phyloP scores from a whole-genome alignment of 2,113 vertebrate genomes.

The Neolamprologus variostigma region DNA sequence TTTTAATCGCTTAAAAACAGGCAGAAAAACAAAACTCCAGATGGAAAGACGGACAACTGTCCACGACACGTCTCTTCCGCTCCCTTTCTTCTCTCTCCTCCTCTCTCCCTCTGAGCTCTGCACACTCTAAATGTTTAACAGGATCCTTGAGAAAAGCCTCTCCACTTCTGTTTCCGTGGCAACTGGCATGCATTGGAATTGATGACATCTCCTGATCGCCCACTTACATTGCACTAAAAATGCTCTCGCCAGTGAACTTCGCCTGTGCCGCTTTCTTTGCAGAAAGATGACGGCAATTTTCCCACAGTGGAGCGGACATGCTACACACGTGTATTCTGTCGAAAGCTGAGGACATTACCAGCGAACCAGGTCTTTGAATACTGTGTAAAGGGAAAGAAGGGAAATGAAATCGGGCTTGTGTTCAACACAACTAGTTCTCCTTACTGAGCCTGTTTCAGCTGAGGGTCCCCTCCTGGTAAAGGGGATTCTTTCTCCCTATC shows the following conservation, averaged over 20 bases:
- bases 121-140: conserved; percentile 59
- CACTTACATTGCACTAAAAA: conserved; percentile 58
- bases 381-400: background rate
- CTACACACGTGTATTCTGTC: background rate
- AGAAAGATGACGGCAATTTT: background rate
- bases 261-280: background rate
- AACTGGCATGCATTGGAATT: conserved; percentile 65
- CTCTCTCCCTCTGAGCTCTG: background rate
- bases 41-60: background rate
- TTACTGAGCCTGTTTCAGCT: background rate
- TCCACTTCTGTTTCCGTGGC: conserved; percentile 67
- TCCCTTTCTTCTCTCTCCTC: background rate
- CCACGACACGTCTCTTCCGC: background rate
- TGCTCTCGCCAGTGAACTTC: conserved; percentile 32
- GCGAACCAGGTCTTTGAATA: background rate
- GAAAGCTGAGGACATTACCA: background rate
- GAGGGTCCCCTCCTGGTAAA: background rate
- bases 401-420: background rate
- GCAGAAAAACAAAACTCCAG: background rate
- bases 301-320: background rate
- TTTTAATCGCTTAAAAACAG: background rate
- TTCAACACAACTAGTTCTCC: background rate
- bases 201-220: conserved; percentile 65
- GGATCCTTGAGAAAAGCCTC: conserved; percentile 63
- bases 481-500: background rate